A percentile compares a stretch with the other conserved stretches of the same genome.
Evolutionary conservation across 1,140 invertebrate genomes (phyloP).

Genomic region (Fopius arisanus): DNA sequence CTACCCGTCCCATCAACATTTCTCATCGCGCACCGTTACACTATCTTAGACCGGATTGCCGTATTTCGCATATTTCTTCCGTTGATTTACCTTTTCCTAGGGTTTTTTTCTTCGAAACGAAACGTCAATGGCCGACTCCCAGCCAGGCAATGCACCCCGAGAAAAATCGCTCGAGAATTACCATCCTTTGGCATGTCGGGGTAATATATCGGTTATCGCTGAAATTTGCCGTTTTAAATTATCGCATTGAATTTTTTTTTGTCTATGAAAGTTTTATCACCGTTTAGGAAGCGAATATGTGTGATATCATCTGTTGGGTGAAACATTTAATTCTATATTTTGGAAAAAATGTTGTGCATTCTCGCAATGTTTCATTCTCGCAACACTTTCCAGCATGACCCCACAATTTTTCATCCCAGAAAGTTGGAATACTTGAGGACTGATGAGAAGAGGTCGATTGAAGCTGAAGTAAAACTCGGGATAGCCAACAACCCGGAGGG

Average conservation of each 20-base stretch:
- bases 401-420: neutral
- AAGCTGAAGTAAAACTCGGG: neutral
- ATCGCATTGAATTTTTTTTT: too few relatives aligned
- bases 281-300: too few relatives aligned
- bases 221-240: too few relatives aligned
- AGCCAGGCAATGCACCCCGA: neutral
- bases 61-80: conserved; percentile 31
- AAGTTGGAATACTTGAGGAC: neutral
- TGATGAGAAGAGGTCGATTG: neutral
- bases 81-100: conserved; percentile 13
- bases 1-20: conserved; percentile 40
- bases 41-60: conserved; percentile 37
- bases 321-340: too few relatives aligned
- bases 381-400: too few relatives aligned
- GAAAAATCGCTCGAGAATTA: too few relatives aligned
- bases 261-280: too few relatives aligned
- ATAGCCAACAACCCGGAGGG: neutral
- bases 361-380: too few relatives aligned
- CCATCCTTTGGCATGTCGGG: too few relatives aligned
- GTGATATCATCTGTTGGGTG: too few relatives aligned
- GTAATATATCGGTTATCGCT: too few relatives aligned
- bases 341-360: too few relatives aligned
- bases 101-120: neutral
- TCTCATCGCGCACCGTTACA: conserved; percentile 34
- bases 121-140: neutral